phyloP scores from a whole-genome alignment of 2,113 vertebrate species.

The Formicarius rufipectus region DNA sequence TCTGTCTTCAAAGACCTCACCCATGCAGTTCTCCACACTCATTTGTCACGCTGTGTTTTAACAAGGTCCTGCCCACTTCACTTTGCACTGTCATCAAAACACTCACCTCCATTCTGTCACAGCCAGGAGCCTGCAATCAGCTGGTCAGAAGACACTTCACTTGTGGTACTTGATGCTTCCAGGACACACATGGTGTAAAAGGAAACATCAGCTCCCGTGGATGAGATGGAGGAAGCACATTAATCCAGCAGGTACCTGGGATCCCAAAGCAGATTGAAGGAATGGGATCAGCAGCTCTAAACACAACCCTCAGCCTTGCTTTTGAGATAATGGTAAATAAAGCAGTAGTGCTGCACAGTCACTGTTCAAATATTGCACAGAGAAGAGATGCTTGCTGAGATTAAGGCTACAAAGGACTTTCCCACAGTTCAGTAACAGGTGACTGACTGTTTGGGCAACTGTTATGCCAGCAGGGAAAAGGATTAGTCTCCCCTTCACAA shows the following conservation, averaged over 20 bases:
- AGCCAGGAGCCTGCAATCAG: not conserved
- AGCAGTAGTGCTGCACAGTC: not conserved
- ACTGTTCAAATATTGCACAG: not conserved
- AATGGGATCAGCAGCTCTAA: not conserved
- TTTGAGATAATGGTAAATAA: not conserved
- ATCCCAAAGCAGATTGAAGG: not conserved
- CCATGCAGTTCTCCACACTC: not conserved
- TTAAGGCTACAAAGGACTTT: not conserved
- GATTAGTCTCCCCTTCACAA: not conserved
- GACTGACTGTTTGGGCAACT: not conserved
- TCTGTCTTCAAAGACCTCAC: not conserved
- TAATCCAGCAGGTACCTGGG: not conserved
- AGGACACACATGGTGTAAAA: not conserved
- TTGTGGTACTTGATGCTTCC: not conserved
- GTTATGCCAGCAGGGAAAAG: not conserved
- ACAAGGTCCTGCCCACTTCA: not conserved
- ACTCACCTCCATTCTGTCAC: not conserved
- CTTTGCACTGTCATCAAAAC: not conserved
- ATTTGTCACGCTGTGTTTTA: not conserved
- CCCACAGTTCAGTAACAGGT: not conserved
- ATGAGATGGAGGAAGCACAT: not conserved
- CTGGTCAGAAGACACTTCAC: not conserved
- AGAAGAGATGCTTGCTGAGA: constrained; percentile 31
- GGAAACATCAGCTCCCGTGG: not conserved
- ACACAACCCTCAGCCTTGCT: not conserved